These are phyloP conservation scores for Drosophila insularis DNA, from an alignment of 1,140 invertebrate genomes.

Conservation along the genomic window DNA sequence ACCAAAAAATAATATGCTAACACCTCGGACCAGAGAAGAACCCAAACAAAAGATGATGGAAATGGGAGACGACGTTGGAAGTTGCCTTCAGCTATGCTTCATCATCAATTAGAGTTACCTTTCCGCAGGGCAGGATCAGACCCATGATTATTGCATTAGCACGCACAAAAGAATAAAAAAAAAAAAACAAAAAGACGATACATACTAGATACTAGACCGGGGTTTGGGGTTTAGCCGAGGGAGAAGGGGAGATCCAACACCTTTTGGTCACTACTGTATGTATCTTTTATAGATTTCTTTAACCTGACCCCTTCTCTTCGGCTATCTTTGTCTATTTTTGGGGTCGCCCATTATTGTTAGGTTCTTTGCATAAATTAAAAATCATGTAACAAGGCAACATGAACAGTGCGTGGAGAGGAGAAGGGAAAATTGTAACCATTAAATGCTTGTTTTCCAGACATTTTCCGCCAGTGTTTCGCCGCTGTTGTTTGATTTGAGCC, in stretches of 20 bases:
- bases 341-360: conserved; percentile 67
- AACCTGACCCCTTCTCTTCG: neutral
- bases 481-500: conserved; percentile 71
- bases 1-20: conserved; percentile 70
- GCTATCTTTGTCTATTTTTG: conserved; percentile 6
- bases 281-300: conserved; percentile 7
- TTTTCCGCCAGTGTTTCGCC: conserved; percentile 50
- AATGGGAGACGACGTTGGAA: conserved; percentile 14
- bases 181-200: conserved; percentile 21
- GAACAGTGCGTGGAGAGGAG: neutral
- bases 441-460: conserved; percentile 63
- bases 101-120: conserved; percentile 80
- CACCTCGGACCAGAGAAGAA: conserved; percentile 47
- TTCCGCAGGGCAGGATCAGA: conserved; percentile 70
- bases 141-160: conserved; percentile 70
- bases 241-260: conserved; percentile 37
- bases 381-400: conserved; percentile 49
- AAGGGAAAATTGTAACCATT: conserved; percentile 50
- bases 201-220: neutral
- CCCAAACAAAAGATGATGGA: conserved; percentile 55
- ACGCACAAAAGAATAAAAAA: conserved; percentile 21
- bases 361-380: conserved; percentile 75
- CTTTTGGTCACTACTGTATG: conserved; percentile 62
- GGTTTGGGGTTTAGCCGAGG: neutral
- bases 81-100: conserved; percentile 47